These are phyloP conservation scores for Anastatus disparis DNA, from an alignment of 1,140 invertebrate genomes.

Conservation along the genomic window DNA sequence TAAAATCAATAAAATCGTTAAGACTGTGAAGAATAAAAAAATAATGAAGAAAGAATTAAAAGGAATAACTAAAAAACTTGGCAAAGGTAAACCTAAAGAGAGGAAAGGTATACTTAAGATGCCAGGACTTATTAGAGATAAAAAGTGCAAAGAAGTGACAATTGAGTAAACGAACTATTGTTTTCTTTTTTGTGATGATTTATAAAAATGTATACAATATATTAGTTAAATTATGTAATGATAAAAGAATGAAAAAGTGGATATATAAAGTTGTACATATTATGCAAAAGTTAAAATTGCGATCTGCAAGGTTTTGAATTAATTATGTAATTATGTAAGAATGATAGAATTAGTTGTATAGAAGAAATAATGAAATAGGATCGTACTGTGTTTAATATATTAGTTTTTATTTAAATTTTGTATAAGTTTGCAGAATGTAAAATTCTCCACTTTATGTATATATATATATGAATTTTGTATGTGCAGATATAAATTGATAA, in stretches of 20 bases:
- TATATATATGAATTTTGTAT: constrained; percentile 36
- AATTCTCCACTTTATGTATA: constrained; percentile 35
- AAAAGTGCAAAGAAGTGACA: constrained; percentile 22
- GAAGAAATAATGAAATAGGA: constrained; percentile 17
- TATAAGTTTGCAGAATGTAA: constrained; percentile 23
- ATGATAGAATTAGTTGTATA: constrained; percentile 32
- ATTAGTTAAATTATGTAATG: constrained; percentile 35
- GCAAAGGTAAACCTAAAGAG: constrained; percentile 12
- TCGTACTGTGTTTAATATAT: constrained; percentile 27
- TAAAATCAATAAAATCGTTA: constrained; percentile 29
- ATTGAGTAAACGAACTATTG: neutral
- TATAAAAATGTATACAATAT: constrained; percentile 6
- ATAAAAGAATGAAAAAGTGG: constrained; percentile 14
- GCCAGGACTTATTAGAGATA: constrained; percentile 17
- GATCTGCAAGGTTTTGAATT: constrained; percentile 17
- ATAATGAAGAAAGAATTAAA: constrained; percentile 19
- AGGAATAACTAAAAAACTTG: constrained; percentile 12
- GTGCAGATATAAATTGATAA: constrained; percentile 28
- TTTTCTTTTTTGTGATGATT: constrained; percentile 26
- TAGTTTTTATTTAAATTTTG: constrained; percentile 35
- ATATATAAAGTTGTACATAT: constrained; percentile 39
- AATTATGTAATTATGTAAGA: constrained; percentile 35
- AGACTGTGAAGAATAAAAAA: constrained; percentile 31
- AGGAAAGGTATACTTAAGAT: neutral
- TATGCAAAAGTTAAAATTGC: constrained; percentile 13